Conservation (phyloP, 30 jellyfish, hydroid and myxozoan species). For the Sanderia malayensis region DNA sequence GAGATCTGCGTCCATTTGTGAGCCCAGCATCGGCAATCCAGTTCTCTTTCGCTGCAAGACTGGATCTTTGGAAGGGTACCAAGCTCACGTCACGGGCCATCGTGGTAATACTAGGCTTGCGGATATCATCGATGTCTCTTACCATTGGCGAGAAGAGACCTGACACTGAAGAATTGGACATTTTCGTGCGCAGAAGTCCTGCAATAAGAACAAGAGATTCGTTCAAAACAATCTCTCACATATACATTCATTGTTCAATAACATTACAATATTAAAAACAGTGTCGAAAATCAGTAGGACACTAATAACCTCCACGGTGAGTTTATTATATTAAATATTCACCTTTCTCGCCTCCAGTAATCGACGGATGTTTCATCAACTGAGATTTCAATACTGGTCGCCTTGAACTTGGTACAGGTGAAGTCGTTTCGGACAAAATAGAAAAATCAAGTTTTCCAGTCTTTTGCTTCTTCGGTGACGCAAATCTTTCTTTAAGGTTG, state of each 20-base stretch:
- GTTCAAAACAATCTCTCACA: no score
- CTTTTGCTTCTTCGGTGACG: conserved; percentile 2
- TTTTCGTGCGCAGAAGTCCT: not conserved
- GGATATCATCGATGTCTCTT: not conserved
- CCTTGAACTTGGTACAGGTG: conserved; percentile 23
- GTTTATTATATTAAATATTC: no score
- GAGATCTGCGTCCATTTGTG: conserved; percentile 68
- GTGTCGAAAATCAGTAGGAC: no score
- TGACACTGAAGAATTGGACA: not conserved
- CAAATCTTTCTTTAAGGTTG: conserved; percentile 31
- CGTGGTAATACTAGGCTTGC: conserved; percentile 39
- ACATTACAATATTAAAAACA: no score
- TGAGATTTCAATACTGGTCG: conserved; percentile 1
- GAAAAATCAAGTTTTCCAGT: conserved; percentile 17
- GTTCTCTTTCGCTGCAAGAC: conserved; percentile 20
- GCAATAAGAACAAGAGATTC: not conserved
- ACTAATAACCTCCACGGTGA: no score
- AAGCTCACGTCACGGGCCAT: conserved; percentile 23
- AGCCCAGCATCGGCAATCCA: conserved; percentile 81
- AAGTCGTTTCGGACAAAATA: conserved; percentile 16
- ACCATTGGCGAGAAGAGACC: conserved; percentile 8
- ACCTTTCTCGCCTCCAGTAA: conserved; percentile 46
- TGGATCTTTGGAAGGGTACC: conserved; percentile 23
- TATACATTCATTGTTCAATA: no score
- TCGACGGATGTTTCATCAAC: conserved; percentile 10